These are phyloP conservation scores for Vireo griseus DNA, from an alignment of 2,797 vertebrate genomes.

Conservation along the genomic window DNA sequence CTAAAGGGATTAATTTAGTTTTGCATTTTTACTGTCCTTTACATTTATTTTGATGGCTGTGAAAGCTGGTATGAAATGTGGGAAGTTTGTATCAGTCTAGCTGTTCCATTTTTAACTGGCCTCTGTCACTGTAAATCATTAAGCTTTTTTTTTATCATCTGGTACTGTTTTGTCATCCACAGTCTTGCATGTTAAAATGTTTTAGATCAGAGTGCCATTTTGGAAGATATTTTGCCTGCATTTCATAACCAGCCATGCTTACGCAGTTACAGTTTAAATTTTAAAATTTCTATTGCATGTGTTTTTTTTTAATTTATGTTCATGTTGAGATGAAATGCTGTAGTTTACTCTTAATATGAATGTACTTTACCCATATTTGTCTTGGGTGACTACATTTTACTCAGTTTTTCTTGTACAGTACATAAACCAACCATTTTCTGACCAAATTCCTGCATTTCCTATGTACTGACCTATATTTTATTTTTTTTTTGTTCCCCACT, in stretches of 20 bases:
- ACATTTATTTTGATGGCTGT: conserved; percentile 83
- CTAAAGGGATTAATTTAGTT: conserved; percentile 75
- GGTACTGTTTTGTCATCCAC: conserved; percentile 76
- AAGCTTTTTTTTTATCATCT: conserved; percentile 72
- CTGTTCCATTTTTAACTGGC: conserved; percentile 75
- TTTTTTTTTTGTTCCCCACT: conserved; percentile 91
- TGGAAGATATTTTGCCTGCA: conserved; percentile 74
- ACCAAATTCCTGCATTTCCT: conserved; percentile 99
- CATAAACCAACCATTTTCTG: conserved; percentile 98
- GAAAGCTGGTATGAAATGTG: conserved; percentile 84
- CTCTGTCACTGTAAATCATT: conserved; percentile 76
- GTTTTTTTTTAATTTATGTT: conserved; percentile 72
- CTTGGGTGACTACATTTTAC: conserved; percentile 91
- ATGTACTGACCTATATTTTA: conserved; percentile 99
- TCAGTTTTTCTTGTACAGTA: conserved; percentile 92
- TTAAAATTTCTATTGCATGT: conserved; percentile 77
- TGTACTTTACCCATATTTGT: conserved; percentile 91
- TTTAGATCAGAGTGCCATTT: conserved; percentile 78
- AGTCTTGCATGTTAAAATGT: conserved; percentile 80
- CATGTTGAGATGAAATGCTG: conserved; percentile 82
- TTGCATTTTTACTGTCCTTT: conserved; percentile 79
- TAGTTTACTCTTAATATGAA: conserved; percentile 87
- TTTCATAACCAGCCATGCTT: conserved; percentile 86
- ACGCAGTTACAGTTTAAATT: conserved; percentile 77
- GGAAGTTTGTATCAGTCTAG: conserved; percentile 72